A percentile compares a stretch with the other conserved stretches of the same genome.
Evolutionary conservation across 2,888 invertebrate genomes (phyloP).

Genomic region (Pseudococcus jackbeardsleyi): DNA sequence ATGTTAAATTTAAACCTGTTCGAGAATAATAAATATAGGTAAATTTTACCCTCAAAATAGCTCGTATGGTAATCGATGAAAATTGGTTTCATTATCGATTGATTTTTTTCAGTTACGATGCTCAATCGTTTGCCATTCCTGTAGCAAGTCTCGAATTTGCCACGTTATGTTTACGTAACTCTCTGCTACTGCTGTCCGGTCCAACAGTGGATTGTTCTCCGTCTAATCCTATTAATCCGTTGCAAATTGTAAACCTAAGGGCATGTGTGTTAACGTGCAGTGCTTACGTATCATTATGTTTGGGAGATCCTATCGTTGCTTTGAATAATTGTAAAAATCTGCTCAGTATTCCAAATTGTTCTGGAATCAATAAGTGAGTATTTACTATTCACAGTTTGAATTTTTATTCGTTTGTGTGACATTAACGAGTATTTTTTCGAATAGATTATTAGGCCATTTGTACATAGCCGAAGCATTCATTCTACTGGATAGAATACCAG

Average conservation of each 20-base stretch:
- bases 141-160: conserved; percentile 92
- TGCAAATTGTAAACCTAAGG: conserved; percentile 69
- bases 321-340: conserved; percentile 83
- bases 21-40: conserved; percentile 74
- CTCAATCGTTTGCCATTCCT: conserved; percentile 87
- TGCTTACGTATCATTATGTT: conserved; percentile 86
- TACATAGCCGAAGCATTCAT: conserved; percentile 92
- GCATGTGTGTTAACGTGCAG: conserved; percentile 81
- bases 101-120: conserved; percentile 72
- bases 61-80: too few species aligned
- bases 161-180: conserved; percentile 88
- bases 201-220: conserved; percentile 67
- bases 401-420: background rate
- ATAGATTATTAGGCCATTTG: conserved; percentile 84
- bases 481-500: conserved; percentile 83
- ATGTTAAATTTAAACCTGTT: conserved; percentile 72
- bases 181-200: conserved; percentile 76
- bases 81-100: background rate
- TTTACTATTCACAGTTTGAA: background rate
- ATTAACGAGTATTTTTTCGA: conserved; percentile 65
- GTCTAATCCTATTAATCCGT: conserved; percentile 65
- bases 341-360: conserved; percentile 79
- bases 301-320: conserved; percentile 86
- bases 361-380: conserved; percentile 78
- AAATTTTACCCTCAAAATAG: conserved; percentile 48